Base-by-base conservation (phyloP, 2,888 invertebrate genomes). In the Sinopyrophorus schimmeli region DNA sequence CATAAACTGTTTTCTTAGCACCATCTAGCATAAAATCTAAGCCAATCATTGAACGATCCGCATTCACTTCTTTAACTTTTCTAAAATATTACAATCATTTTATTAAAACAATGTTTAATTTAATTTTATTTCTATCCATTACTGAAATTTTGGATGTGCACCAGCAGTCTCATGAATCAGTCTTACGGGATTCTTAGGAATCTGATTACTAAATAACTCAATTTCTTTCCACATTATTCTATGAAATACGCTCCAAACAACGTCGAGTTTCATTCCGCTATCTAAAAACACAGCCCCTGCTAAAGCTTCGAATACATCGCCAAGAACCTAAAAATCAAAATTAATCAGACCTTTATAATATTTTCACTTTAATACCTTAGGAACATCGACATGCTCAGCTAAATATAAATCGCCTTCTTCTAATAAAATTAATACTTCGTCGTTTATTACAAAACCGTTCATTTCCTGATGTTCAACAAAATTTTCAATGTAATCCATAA, bases 211-310 rank as follows among this genome's bases (percentile, higher is more conserved):
- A 74, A 96, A 99, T 48, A 80, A 72, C 39, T 85, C 85, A 9
- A 98, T 87, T 73, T 95, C 92, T n/a, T 81, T 79, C 67, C 84
- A 80, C 88, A 98, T 92, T 26, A 98, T 77, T 34, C 80, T 76
- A 70, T 91, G 91, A 55, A 91, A 80, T 0, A 96, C 85, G 17
- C 76, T 72, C 96, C 91, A 97, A n/a, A 88, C 86, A 0, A 66
- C 69, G 5, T 77, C 64, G n/a, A 93, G 68, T 66, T 85, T 76
- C 64, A 89, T 87, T 15, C 83, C 83, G 62, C 82, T 81, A 73
- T 97, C 97, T 28, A 97, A 73, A 72, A 81, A 95, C n/a, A 95
- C 82, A 0, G 96, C 97, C 1, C 93, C 97, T 12, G 89, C 84
- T 0, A 95, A 65, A 0, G 97, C 88, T 73, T 99, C 98, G 71